Evolutionary conservation across 2,888 invertebrate genomes (phyloP).

Genomic region (Marronus borbonicus): DNA sequence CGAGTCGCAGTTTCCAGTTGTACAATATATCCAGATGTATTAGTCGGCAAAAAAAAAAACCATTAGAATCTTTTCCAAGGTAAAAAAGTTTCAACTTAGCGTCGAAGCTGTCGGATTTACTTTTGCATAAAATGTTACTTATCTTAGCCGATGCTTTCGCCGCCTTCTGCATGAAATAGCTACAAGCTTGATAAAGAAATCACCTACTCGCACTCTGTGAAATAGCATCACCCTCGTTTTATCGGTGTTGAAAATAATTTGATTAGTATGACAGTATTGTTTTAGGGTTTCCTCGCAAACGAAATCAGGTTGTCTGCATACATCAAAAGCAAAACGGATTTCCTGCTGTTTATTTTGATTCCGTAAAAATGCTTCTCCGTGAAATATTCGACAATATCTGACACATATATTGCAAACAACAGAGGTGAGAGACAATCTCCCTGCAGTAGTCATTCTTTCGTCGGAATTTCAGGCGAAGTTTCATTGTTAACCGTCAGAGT

Average conservation of each 20-base stretch:
- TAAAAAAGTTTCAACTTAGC: too few species aligned
- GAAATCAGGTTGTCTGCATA: constrained; percentile 17
- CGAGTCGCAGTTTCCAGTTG: too few species aligned
- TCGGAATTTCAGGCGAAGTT: not conserved
- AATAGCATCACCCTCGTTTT: not conserved
- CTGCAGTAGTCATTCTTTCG: not conserved
- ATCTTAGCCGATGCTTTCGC: too few species aligned
- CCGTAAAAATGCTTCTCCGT: not conserved
- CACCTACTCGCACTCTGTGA: too few species aligned
- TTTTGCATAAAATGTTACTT: too few species aligned
- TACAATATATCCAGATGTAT: too few species aligned
- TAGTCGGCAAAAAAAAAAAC: too few species aligned
- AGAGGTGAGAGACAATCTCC: constrained; percentile 19
- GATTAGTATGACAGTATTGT: constrained; percentile 2
- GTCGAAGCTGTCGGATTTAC: too few species aligned
- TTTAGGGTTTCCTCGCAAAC: constrained; percentile 1
- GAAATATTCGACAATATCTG: constrained; percentile 5
- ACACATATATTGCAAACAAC: constrained; percentile 11
- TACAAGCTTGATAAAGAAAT: too few species aligned
- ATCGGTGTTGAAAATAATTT: constrained; percentile 1
- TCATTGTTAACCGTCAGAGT: not conserved
- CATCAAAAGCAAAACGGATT: not conserved
- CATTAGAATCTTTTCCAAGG: too few species aligned
- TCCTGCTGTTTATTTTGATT: not conserved
- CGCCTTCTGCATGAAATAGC: too few species aligned